phyloP scores from a whole-genome alignment of 1,140 invertebrate species.

The Rhynchophorus ferrugineus region DNA sequence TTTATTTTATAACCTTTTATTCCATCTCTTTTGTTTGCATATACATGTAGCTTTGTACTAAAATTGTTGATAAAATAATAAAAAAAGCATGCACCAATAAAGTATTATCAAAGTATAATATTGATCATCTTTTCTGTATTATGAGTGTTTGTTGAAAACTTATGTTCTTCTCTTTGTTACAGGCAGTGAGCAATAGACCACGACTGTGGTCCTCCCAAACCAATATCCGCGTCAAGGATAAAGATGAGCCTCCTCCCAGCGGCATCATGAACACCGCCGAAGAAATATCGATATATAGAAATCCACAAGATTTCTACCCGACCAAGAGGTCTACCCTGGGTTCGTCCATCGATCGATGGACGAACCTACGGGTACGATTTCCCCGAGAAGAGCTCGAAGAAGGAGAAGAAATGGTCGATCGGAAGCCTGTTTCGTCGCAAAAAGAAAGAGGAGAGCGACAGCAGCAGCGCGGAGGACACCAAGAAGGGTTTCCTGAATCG shows the following conservation, averaged over 20 bases:
- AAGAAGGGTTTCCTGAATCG: conserved; percentile 43
- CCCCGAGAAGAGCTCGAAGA: conserved; percentile 39
- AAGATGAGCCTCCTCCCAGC: conserved; percentile 15
- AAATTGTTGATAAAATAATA: too few relatives aligned
- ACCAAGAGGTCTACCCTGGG: conserved; percentile 27
- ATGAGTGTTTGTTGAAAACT: too few relatives aligned
- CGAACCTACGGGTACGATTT: conserved; percentile 35
- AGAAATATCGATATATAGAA: conserved; percentile 29
- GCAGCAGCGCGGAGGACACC: conserved; percentile 55
- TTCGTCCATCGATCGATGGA: too few relatives aligned
- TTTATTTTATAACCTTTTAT: too few relatives aligned
- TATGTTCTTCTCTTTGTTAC: conserved; percentile 28
- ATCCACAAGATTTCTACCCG: conserved; percentile 22
- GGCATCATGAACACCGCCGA: conserved; percentile 34
- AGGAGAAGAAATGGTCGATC: conserved; percentile 64
- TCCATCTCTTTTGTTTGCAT: too few relatives aligned
- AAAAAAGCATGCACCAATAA: too few relatives aligned
- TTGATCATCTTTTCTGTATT: too few relatives aligned
- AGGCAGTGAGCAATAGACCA: conserved; percentile 35
- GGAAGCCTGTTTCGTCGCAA: conserved; percentile 61
- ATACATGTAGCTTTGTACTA: too few relatives aligned
- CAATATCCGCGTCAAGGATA: conserved; percentile 31
- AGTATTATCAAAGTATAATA: too few relatives aligned
- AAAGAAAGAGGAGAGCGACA: conserved; percentile 54
- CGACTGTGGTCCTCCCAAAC: conserved; percentile 37